These are phyloP conservation scores for Acleris cristana DNA, from an alignment of 2,888 invertebrate species.

Conservation along the genomic window DNA sequence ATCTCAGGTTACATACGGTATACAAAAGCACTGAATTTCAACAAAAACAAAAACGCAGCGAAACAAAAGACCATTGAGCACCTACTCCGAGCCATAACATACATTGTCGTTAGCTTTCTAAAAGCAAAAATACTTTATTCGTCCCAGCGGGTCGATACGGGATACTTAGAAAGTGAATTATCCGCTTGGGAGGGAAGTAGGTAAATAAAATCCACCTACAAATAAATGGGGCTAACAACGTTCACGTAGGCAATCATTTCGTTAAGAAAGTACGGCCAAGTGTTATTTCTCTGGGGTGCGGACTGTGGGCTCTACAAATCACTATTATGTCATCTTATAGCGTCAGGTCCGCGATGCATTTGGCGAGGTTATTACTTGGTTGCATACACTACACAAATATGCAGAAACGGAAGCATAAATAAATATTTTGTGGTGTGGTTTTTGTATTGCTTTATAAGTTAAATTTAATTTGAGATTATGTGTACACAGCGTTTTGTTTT, in stretches of 20 bases:
- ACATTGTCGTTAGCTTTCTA: conserved; percentile 43
- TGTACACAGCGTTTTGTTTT: too few species aligned
- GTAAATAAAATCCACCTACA: conserved; percentile 78
- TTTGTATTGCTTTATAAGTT: too few species aligned
- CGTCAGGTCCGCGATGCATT: conserved; percentile 27
- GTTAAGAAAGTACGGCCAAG: conserved; percentile 78
- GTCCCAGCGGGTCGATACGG: conserved; percentile 76
- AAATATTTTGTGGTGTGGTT: too few species aligned
- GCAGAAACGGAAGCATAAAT: neutral
- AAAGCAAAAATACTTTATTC: conserved; percentile 71
- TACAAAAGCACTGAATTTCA: neutral
- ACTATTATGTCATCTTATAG: conserved; percentile 60
- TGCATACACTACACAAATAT: conserved; percentile 12
- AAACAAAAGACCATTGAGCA: conserved; percentile 23
- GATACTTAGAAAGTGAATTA: conserved; percentile 81
- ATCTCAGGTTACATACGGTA: too few species aligned
- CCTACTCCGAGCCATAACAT: conserved; percentile 20
- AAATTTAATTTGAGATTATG: too few species aligned
- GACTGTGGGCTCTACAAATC: conserved; percentile 61
- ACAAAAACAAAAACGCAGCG: neutral
- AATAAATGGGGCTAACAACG: conserved; percentile 80
- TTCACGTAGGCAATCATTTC: conserved; percentile 82
- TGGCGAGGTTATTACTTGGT: conserved; percentile 32
- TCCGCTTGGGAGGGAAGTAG: conserved; percentile 69
- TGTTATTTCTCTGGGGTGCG: conserved; percentile 74